A percentile compares a stretch with the other conserved stretches of the same genome.
These are phyloP conservation scores for Bicyclus anynana DNA, from an alignment of 1,140 invertebrate species.

Conservation along the genomic window DNA sequence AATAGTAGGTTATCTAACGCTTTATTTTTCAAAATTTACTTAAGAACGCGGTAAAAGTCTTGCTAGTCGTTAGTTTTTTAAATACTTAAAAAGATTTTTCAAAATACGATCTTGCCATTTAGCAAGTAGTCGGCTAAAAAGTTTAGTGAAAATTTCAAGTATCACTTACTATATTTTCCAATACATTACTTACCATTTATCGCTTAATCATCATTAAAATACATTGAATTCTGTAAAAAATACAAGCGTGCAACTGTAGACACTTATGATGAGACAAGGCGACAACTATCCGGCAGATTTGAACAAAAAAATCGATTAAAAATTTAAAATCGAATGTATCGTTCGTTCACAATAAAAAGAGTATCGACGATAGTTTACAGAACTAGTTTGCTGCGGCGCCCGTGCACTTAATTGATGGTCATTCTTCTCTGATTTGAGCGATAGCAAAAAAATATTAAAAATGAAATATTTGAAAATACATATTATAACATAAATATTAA, in stretches of 20 bases:
- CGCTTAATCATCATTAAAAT: neutral
- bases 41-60: too few species aligned
- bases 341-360: slow-evolving; percentile 20
- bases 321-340: slow-evolving; percentile 22
- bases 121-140: too few species aligned
- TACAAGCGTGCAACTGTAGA: neutral
- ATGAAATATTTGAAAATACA: neutral
- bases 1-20: too few species aligned
- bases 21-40: too few species aligned
- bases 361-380: slow-evolving; percentile 39
- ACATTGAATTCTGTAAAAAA: neutral
- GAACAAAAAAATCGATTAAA: slow-evolving; percentile 9
- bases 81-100: too few species aligned
- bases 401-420: slow-evolving; percentile 56
- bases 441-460: slow-evolving; percentile 18
- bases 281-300: slow-evolving; percentile 12
- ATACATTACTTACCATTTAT: too few species aligned
- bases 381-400: slow-evolving; percentile 61
- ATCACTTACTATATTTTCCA: too few species aligned
- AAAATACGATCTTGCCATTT: too few species aligned
- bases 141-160: too few species aligned
- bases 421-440: slow-evolving; percentile 20
- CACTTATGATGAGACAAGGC: slow-evolving; percentile 3
- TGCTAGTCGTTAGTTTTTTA: too few species aligned
- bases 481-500: too few species aligned